Evolutionary conservation across 2,113 vertebrate species (phyloP), one percentile per base, ranked within the genome.

Genomic region (Cathartes aura): DNA sequence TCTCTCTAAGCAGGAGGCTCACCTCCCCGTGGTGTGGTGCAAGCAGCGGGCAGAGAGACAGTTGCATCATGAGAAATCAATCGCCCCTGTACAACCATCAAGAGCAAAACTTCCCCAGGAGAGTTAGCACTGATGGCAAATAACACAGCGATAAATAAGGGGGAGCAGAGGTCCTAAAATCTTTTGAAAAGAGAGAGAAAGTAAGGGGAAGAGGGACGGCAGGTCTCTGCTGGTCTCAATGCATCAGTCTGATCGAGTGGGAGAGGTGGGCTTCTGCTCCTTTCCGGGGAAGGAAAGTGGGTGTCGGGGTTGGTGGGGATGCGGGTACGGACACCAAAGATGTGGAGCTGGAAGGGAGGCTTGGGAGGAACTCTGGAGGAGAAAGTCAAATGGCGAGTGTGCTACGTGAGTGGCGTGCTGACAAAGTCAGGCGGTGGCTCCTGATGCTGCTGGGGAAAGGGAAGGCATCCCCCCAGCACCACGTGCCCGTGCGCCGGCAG

Each of bases 21-120:
- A 8, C 9, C 8, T 40, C 29, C 12, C 6, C 0, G 0, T 3
- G 4, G 10, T 17, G 14, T 26, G n/a, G 40, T 38, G 60, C 8
- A 60, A 76, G 27, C 32, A 36, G 24, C 9, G 52, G 22, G 12
- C 9, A 32, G 36, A 42, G 40, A 76, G 52, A 29, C 26, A 30
- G 32, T 6, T 62, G 47, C 17, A 7, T 32, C 5, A 5, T 5
- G 53, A 34, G 36, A 83, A 84, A 68, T 47, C 50, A 12, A 21
- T 70, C 0, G 1, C 19, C 55, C n/a, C 73, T 68, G 4, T 17
- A 26, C 38, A 36, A 22, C 6, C 34, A 52, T 27, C 43, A 29
- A 52, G 48, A 72, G 43, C 48, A 50, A 63, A 78, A 34, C 19
- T 23, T 55, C 48, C 47, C 32, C 16, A 2, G 82, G 32, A 55